Base-by-base conservation (phyloP, 2,797 vertebrate genomes). In the Syngnathus acus region DNA sequence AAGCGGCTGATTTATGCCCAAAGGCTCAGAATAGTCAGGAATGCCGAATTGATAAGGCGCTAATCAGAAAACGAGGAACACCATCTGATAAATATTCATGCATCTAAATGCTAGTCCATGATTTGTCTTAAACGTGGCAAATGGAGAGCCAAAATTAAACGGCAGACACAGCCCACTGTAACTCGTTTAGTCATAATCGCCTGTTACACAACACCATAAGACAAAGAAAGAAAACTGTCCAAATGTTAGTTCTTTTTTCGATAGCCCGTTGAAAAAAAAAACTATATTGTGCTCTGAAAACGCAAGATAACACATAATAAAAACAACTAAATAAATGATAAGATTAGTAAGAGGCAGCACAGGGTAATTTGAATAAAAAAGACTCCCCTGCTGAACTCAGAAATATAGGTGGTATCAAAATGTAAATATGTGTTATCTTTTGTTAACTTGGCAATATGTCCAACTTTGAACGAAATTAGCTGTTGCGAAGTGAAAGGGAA, bases 81-180 rank as follows among this genome's bases (percentile, higher is more conserved):
- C 77, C 79, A 82, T 80, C 88, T 89, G 78, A 87, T 91, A 88
- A 88, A 89, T 91, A 90, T 91, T 91, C 90, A 90, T 90, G 81
- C 66, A 62, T 66, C 67, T 69, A 82, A 82, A 82, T 65, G 69
- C 73, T 73, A 68, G 74, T 81, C 77, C 65, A 70, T 72, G 83
- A 80, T 79, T 84, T 79, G 83, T 82, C 68, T 82, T 80, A 81
- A 87, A 84, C 76, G 68, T 73, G 79, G 68, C 81, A 74, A 81
- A 79, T 67, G 74, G 76, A 74, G 53, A 39, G 57, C 47, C 66
- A 75, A 81, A 81, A 68, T 61, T 2, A 39, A 69, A n/a, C 26
- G 0, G 38, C 76, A 80, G 86, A 87, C 84, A 87, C 87, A 78
- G 86, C 87, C 88, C 86, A 83, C 84, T 82, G 65, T 1, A 38